Evolutionary conservation across 1,140 invertebrate species (phyloP), one percentile per base, ranked within the genome.

Genomic region (Eupeodes corollae): DNA sequence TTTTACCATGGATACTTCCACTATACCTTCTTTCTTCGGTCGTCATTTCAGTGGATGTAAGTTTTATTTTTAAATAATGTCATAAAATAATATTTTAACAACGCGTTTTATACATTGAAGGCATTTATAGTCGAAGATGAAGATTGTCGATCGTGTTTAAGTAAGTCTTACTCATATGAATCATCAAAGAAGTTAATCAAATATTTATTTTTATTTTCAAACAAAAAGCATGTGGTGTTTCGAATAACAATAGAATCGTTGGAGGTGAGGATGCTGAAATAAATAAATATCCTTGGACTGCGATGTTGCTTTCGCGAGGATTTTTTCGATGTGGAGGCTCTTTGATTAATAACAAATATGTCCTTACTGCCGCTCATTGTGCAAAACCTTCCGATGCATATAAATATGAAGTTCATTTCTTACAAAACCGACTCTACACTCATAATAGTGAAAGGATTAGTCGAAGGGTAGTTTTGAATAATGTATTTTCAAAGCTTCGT

Each of bases 221-320:
- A 26, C 3, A 3, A 26, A 26, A 5, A 26, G 21, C 21, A 26
- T 26, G 21, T 26, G 21, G 21, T 26, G 21, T 26, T 5, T 26
- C 21, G 8, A 26, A 26, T 26, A 26, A 79, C 39, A 74, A 75
- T 15, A 73, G 81, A 51, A 86, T 88, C 34, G 81, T 88, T 0
- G 84, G 84, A 11, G 85, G 85, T 0, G 71, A 76, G 38, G 72
- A 78, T 46, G 80, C 83, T 1, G 74, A 74, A 47, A 68, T 78
- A 11, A 74, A 80, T 53, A 80, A 88, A 59, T 84, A 84, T 57
- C 84, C 84, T 0, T 88, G 85, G 84, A 76, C 86, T 56, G 82
- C 75, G 2, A 78, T 77, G 21, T 67, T 90, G 14, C 69, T 73
- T 47, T 79, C 81, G 57, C 71, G 75, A 37, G 78, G 78, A 3